Percentiles rank a stretch among this genome's conserved stretches.
Evolutionary conservation across 2,888 invertebrate species (phyloP).

Genomic region (Abrostola tripartita): DNA sequence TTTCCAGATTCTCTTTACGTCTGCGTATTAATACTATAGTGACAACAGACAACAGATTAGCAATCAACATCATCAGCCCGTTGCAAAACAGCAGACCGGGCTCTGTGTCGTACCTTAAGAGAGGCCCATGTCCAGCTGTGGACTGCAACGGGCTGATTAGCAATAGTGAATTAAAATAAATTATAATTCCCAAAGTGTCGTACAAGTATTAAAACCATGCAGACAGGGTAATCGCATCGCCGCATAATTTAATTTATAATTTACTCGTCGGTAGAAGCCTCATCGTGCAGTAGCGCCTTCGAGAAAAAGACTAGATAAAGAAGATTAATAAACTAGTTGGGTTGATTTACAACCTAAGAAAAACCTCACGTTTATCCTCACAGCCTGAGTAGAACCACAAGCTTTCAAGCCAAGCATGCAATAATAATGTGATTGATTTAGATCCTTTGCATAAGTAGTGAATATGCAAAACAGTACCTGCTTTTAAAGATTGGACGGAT

Average conservation of each 20-base stretch:
- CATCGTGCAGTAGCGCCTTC: neutral
- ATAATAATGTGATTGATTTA: constrained; percentile 53
- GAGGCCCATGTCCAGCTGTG: too few species aligned
- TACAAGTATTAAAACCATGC: neutral
- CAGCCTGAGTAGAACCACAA: constrained; percentile 14
- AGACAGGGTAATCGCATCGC: neutral
- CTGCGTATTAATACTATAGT: too few species aligned
- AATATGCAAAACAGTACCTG: constrained; percentile 36
- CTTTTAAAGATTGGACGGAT: constrained; percentile 36
- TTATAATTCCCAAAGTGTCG: neutral
- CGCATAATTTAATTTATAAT: neutral
- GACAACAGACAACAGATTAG: too few species aligned
- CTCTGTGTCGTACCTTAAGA: too few species aligned
- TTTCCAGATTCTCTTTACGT: too few species aligned
- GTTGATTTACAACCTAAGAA: constrained; percentile 2
- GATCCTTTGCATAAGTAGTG: constrained; percentile 42
- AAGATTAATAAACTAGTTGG: constrained; percentile 5
- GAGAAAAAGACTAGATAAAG: neutral
- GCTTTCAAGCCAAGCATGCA: constrained; percentile 35
- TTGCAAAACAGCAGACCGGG: too few species aligned
- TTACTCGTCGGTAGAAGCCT: neutral
- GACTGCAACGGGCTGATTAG: too few species aligned
- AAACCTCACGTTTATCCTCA: constrained; percentile 24
- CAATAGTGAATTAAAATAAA: too few species aligned
- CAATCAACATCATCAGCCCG: too few species aligned